Evolutionary conservation across 2,888 invertebrate genomes (phyloP).

Genomic region (Hecatera dysodea): DNA sequence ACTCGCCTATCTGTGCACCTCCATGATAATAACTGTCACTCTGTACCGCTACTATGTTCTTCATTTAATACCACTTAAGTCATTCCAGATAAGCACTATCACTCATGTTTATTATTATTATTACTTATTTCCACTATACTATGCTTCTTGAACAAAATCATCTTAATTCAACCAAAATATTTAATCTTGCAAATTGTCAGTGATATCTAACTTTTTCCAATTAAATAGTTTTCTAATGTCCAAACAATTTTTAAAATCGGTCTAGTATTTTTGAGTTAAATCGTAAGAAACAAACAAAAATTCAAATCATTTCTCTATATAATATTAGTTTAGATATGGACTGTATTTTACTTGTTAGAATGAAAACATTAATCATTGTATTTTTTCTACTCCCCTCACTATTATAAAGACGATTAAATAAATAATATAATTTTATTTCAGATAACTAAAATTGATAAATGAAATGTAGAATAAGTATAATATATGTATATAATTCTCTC

Average conservation of each 20-base stretch:
- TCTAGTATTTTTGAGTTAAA: too few species aligned
- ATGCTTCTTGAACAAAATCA: slow-evolving; percentile 2
- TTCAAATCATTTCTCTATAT: too few species aligned
- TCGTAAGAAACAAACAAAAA: too few species aligned
- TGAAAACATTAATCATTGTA: not conserved
- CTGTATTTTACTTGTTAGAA: not conserved
- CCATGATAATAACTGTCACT: not conserved
- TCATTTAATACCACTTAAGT: slow-evolving; percentile 6
- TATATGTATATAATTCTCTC: too few species aligned
- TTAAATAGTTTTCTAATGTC: too few species aligned
- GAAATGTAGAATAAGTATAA: too few species aligned
- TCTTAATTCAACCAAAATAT: not conserved
- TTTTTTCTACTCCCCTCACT: not conserved
- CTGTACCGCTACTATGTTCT: not conserved
- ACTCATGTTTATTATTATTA: slow-evolving; percentile 12
- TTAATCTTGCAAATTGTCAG: not conserved
- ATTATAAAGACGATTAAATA: too few species aligned
- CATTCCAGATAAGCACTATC: slow-evolving; percentile 25
- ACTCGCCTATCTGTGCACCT: not conserved
- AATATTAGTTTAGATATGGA: not conserved
- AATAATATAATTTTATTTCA: too few species aligned
- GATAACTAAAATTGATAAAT: too few species aligned
- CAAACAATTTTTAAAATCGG: too few species aligned
- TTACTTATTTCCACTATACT: slow-evolving; percentile 2
- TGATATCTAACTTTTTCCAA: too few species aligned